phyloP scores from a whole-genome alignment of 2,888 invertebrate species.

The Drosophila putrida region DNA sequence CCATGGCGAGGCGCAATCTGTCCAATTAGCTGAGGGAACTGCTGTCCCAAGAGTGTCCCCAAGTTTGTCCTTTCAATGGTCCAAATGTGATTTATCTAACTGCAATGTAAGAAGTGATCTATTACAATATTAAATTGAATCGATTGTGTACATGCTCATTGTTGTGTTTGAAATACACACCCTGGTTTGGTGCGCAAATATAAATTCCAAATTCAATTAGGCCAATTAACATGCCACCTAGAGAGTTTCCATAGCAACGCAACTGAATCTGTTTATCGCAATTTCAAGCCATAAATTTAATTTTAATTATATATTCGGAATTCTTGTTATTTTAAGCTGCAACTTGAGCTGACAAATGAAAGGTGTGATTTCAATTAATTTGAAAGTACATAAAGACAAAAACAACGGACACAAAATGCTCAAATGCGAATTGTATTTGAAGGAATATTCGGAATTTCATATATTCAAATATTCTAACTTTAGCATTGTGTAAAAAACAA shows the following conservation, averaged over 20 bases:
- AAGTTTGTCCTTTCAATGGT: conserved; percentile 1
- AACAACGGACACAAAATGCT: not conserved
- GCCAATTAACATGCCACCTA: conserved; percentile 51
- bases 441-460: too few relatives aligned
- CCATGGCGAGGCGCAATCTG: conserved; percentile 79
- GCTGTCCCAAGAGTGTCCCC: conserved; percentile 5
- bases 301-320: conserved; percentile 17
- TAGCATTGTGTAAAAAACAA: too few relatives aligned
- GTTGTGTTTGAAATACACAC: not conserved
- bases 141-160: not conserved
- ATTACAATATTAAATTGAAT: not conserved
- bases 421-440: too few relatives aligned
- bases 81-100: conserved; percentile 16
- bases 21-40: conserved; percentile 19
- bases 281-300: conserved; percentile 30
- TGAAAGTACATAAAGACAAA: not conserved
- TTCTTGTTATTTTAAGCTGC: not conserved
- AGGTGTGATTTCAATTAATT: not conserved
- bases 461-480: too few relatives aligned
- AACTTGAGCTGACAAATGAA: not conserved
- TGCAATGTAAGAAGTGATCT: conserved; percentile 25
- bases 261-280: conserved; percentile 24
- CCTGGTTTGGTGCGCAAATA: conserved; percentile 18
- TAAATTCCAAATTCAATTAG: conserved; percentile 54
- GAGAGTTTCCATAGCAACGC: conserved; percentile 21